Evolutionary conservation across 2,113 vertebrate species (phyloP).

Genomic region (Girardinichthys multiradiatus): DNA sequence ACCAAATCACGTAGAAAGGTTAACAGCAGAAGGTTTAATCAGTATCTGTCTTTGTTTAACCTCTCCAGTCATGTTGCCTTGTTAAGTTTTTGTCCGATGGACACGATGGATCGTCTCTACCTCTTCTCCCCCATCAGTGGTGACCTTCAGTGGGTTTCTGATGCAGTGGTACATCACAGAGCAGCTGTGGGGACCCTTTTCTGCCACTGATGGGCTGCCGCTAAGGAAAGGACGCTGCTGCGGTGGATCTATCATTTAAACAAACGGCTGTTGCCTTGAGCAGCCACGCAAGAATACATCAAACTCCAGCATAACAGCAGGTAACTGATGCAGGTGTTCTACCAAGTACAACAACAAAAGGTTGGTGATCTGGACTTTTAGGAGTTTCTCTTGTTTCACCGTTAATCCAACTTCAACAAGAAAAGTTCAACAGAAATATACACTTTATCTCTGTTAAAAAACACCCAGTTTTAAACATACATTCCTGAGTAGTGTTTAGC

Average conservation of each 20-base stretch:
- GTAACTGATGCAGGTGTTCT: conserved; percentile 57
- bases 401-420: neutral
- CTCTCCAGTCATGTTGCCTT: conserved; percentile 23
- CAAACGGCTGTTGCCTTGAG: conserved; percentile 61
- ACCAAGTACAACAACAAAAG: conserved; percentile 7
- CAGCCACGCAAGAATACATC: conserved; percentile 63
- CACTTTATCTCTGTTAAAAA: neutral
- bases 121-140: conserved; percentile 55
- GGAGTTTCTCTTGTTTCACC: neutral
- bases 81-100: conserved; percentile 40
- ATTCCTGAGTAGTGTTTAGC: neutral
- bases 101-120: conserved; percentile 61
- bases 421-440: neutral
- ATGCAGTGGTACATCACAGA: conserved; percentile 60
- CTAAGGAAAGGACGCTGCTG: conserved; percentile 67
- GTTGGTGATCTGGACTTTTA: neutral
- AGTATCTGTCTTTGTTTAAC: conserved; percentile 15
- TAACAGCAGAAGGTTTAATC: neutral
- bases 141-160: conserved; percentile 73
- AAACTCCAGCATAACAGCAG: conserved; percentile 52
- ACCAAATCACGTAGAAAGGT: conserved; percentile 25
- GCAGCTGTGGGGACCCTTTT: conserved; percentile 13
- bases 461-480: neutral
- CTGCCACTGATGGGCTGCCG: conserved; percentile 40
- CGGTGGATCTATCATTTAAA: conserved; percentile 75